Evolutionary conservation across 1,140 invertebrate genomes (phyloP).

Genomic region (Nylanderia fulva): DNA sequence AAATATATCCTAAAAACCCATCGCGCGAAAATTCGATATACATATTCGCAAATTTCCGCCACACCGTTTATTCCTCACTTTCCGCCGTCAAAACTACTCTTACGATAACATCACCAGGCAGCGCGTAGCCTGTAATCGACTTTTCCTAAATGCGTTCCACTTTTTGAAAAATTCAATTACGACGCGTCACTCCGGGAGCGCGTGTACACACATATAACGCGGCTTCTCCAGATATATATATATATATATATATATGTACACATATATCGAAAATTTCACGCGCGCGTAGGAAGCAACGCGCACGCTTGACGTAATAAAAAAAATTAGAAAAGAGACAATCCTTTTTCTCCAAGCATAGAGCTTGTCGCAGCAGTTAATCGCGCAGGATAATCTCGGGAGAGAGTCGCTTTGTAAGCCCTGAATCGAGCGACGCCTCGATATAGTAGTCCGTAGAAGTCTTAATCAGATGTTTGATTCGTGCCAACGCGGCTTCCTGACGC

Average conservation of each 20-base stretch:
- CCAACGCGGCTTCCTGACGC: neutral
- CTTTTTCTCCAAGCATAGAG: too few relatives aligned
- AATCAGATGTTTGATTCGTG: conserved; percentile 49
- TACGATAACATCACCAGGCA: conserved; percentile 54
- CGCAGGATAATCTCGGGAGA: conserved; percentile 10
- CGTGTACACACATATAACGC: conserved; percentile 16
- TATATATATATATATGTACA: too few relatives aligned
- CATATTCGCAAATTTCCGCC: conserved; percentile 49
- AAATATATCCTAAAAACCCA: conserved; percentile 11
- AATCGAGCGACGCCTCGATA: neutral
- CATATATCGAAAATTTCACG: too few relatives aligned
- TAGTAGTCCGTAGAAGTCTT: conserved; percentile 23
- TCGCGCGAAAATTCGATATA: conserved; percentile 44
- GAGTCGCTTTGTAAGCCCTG: neutral
- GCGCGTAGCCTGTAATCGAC: conserved; percentile 52
- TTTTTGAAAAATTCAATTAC: conserved; percentile 60
- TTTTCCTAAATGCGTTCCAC: conserved; percentile 56
- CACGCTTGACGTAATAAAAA: conserved; percentile 2
- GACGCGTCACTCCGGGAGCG: conserved; percentile 29
- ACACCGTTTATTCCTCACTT: conserved; percentile 51
- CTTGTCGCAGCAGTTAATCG: conserved; percentile 31
- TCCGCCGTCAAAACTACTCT: conserved; percentile 46
- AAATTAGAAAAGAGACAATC: neutral
- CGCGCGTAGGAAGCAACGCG: neutral
- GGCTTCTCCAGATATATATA: neutral